A percentile compares a stretch with the other conserved stretches of the same genome.
Conservation (phyloP, 2,113 vertebrate species). For the Piprites chloris region DNA sequence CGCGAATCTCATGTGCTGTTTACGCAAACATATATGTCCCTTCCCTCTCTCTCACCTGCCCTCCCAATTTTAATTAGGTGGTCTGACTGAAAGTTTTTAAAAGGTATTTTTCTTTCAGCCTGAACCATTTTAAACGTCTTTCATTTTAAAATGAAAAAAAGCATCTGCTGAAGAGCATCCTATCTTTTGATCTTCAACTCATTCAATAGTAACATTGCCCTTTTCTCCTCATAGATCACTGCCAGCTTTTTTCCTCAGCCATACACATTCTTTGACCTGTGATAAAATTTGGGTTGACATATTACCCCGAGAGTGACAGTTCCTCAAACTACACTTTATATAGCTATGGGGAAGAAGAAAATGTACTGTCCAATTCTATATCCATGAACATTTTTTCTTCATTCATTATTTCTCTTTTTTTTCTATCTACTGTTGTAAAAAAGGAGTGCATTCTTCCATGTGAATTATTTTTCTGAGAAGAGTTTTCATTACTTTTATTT, state of each 20-base stretch:
- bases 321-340: background rate
- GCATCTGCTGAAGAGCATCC: background rate
- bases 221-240: background rate
- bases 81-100: background rate
- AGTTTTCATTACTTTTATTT: background rate
- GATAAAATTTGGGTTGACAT: constrained; percentile 15
- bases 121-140: background rate
- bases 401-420: background rate
- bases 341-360: background rate
- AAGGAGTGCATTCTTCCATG: background rate
- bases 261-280: background rate
- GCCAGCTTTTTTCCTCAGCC: constrained; percentile 3
- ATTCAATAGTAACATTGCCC: background rate
- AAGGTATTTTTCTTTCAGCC: background rate
- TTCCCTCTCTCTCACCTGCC: fast-evolving
- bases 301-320: background rate
- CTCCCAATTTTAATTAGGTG: background rate
- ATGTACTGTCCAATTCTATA: background rate
- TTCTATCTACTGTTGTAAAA: background rate
- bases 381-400: background rate
- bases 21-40: fast-evolving
- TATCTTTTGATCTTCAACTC: background rate
- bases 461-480: background rate
- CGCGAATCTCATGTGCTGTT: background rate
- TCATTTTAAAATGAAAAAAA: background rate